Conservation (phyloP, 2,113 vertebrate genomes). For the Synodontis membranacea region DNA sequence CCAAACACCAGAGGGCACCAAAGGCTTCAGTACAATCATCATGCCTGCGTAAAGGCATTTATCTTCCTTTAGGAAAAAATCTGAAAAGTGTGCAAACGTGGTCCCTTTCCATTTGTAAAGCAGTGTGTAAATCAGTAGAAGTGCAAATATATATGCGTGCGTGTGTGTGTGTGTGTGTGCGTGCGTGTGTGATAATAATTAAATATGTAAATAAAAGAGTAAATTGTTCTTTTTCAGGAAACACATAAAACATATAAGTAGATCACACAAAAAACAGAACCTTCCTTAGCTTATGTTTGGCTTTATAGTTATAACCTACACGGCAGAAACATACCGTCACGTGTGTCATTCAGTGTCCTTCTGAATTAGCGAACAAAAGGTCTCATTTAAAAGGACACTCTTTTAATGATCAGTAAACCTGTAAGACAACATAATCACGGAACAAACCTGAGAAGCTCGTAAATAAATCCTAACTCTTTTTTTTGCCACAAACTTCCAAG, state of each 20-base stretch:
- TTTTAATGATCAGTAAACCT: background rate
- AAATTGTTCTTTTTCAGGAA: background rate
- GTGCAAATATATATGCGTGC: conserved; percentile 26
- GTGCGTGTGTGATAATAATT: too few species aligned
- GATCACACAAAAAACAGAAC: background rate
- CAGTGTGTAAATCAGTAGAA: conserved; percentile 11
- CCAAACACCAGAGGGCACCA: conserved; percentile 47
- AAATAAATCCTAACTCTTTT: background rate
- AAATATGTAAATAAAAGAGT: background rate
- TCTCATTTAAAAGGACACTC: background rate
- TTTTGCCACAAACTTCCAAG: background rate
- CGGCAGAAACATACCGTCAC: background rate
- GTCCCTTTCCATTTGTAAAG: conserved; percentile 14
- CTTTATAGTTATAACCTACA: background rate
- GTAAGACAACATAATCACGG: background rate
- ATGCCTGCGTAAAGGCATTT: background rate
- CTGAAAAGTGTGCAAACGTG: conserved; percentile 31
- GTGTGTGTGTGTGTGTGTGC: too few species aligned
- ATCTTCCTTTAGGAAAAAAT: background rate
- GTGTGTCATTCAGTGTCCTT: background rate
- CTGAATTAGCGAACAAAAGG: background rate
- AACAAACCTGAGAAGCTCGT: conserved; percentile 22
- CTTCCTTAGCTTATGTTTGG: background rate
- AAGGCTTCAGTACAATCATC: conserved; percentile 30
- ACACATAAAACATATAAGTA: background rate